phyloP scores from a whole-genome alignment of 2,797 vertebrate species.

The Pagetopsis macropterus region DNA sequence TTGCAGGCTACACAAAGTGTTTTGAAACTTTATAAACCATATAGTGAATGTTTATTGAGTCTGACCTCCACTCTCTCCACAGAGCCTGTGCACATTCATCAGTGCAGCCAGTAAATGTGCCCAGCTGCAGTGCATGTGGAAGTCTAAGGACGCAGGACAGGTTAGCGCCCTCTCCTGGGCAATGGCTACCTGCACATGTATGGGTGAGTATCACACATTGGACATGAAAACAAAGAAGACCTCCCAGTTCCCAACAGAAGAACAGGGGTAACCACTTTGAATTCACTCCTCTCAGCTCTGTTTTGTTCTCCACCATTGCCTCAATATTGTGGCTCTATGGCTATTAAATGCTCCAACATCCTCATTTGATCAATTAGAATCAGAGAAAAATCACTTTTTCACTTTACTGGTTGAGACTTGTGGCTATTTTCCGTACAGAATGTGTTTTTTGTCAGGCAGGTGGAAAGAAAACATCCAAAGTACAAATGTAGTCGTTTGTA shows the following conservation, averaged over 20 bases:
- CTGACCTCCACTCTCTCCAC: constrained; percentile 43
- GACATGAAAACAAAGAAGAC: too few relatives aligned
- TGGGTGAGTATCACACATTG: constrained; percentile 80
- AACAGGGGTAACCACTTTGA: neutral
- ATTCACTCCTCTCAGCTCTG: neutral
- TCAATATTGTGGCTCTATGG: neutral
- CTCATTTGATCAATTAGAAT: too few relatives aligned
- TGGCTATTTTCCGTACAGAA: too few relatives aligned
- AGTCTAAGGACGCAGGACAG: constrained; percentile 85
- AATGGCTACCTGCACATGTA: constrained; percentile 87
- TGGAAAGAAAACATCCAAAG: too few relatives aligned
- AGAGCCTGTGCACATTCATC: constrained; percentile 92
- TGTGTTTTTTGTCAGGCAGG: too few relatives aligned
- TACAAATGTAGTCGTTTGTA: too few relatives aligned
- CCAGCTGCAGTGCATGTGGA: constrained; percentile 92
- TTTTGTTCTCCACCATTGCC: neutral
- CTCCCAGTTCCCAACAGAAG: neutral
- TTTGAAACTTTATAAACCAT: neutral
- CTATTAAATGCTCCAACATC: too few relatives aligned
- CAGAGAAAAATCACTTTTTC: too few relatives aligned
- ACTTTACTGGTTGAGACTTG: too few relatives aligned
- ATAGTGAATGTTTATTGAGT: neutral
- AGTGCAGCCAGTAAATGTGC: constrained; percentile 91
- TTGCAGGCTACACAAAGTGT: neutral
- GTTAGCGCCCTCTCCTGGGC: constrained; percentile 91